Evolutionary conservation across 2,113 vertebrate species (phyloP).

Genomic region (Triplophysa rosa): DNA sequence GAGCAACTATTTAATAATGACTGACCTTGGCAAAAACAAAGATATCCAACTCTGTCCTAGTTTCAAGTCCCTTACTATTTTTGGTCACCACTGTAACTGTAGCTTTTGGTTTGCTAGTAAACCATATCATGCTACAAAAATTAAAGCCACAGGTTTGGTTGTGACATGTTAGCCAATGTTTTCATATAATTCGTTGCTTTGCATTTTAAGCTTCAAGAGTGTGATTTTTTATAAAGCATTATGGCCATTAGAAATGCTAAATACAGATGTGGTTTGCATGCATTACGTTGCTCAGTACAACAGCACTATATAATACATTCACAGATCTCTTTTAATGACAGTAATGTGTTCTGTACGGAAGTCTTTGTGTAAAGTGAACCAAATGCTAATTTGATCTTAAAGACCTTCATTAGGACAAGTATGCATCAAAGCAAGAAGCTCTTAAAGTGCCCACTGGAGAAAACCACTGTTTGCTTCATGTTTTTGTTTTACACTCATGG

Average conservation of each 20-base stretch:
- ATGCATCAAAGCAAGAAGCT: not conserved
- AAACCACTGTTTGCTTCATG: not conserved
- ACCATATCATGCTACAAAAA: not conserved
- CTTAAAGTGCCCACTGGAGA: not conserved
- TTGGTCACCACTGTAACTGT: not conserved
- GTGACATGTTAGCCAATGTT: not conserved
- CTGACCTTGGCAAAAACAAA: conserved; percentile 22
- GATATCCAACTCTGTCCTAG: conserved; percentile 25
- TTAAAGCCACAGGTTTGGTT: not conserved
- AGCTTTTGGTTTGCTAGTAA: not conserved
- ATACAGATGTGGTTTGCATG: too few species aligned
- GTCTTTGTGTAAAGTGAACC: conserved; percentile 7
- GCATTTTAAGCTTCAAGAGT: not conserved
- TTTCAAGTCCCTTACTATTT: not conserved
- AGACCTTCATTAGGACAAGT: not conserved
- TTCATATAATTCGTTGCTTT: not conserved
- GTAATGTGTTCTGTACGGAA: not conserved
- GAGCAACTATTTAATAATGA: conserved; percentile 24
- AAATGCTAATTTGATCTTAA: conserved; percentile 4
- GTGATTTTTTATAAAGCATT: too few species aligned
- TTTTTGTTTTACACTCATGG: conserved; percentile 1
- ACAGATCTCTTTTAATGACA: too few species aligned
- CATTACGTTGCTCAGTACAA: too few species aligned
- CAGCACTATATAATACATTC: too few species aligned
- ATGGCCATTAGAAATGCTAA: too few species aligned